These are phyloP conservation scores for Drosophila conformis DNA, from an alignment of 2,888 invertebrate genomes.

Conservation along the genomic window DNA sequence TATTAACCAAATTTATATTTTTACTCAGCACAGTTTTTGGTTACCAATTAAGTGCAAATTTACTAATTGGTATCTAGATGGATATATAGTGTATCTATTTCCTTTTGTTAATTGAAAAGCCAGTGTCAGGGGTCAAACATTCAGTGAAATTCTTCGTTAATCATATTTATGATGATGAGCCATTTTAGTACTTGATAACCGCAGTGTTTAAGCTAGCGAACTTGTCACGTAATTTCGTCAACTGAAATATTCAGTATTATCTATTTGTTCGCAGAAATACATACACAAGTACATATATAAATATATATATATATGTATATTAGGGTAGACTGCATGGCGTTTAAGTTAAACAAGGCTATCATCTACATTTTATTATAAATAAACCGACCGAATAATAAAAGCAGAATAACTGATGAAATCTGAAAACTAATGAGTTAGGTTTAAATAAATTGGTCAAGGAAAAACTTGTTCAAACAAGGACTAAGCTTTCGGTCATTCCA, in stretches of 20 bases:
- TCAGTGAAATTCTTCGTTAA: not conserved
- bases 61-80: slow-evolving; percentile 26
- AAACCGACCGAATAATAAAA: not conserved
- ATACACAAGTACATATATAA: not conserved
- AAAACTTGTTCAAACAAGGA: not conserved
- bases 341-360: not conserved
- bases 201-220: not conserved
- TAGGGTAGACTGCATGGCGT: slow-evolving; percentile 27
- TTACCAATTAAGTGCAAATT: slow-evolving; percentile 63
- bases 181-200: not conserved
- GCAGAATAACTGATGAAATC: not conserved
- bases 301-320: not conserved
- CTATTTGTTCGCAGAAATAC: not conserved
- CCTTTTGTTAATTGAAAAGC: slow-evolving; percentile 7
- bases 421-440: not conserved
- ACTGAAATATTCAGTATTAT: not conserved
- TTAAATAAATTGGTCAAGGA: not conserved
- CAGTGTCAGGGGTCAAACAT: not conserved
- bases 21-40: slow-evolving; percentile 38
- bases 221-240: not conserved
- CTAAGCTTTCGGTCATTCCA: not conserved
- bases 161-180: too few species aligned
- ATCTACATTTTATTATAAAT: not conserved
- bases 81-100: slow-evolving; percentile 11
- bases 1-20: slow-evolving; percentile 9